phyloP scores from a whole-genome alignment of 2,113 vertebrate genomes.

The Halichoeres trimaculatus region DNA sequence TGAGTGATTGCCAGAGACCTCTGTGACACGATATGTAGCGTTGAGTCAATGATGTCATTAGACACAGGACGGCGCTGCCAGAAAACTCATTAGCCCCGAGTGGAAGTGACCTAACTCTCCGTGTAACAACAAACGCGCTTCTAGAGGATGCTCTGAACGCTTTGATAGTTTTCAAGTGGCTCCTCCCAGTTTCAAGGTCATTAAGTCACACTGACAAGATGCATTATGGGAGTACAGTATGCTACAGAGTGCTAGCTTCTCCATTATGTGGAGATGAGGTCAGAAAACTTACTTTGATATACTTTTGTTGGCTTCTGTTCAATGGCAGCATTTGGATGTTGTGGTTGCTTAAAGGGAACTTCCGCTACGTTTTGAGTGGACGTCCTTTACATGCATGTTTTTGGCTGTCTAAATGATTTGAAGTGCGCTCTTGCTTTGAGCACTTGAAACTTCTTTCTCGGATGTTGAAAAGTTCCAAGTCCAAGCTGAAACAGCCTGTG shows the following conservation, averaged over 20 bases:
- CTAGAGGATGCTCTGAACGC: slow-evolving; percentile 40
- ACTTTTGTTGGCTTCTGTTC: slow-evolving; percentile 9
- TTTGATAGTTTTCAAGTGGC: slow-evolving; percentile 60
- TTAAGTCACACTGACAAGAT: slow-evolving; percentile 43
- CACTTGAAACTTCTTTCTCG: too few relatives aligned
- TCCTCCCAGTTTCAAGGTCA: slow-evolving; percentile 28
- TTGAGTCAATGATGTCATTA: slow-evolving; percentile 76
- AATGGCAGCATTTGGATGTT: neutral
- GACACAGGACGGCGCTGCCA: slow-evolving; percentile 63
- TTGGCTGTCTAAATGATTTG: neutral
- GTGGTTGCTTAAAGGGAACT: neutral
- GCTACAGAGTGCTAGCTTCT: slow-evolving; percentile 21
- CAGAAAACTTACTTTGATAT: neutral
- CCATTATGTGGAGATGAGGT: slow-evolving; percentile 10
- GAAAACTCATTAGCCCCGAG: slow-evolving; percentile 72
- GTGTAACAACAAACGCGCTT: slow-evolving; percentile 58
- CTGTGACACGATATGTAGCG: slow-evolving; percentile 67
- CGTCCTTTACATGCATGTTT: too few relatives aligned
- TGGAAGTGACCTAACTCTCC: slow-evolving; percentile 59
- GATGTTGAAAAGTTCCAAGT: too few relatives aligned
- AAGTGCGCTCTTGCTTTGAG: neutral
- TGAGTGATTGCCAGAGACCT: slow-evolving; percentile 63
- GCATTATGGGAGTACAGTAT: slow-evolving; percentile 27
- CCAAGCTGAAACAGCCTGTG: too few relatives aligned
- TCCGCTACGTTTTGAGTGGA: too few relatives aligned